Conservation (phyloP, 1,140 invertebrate genomes). For the Cryptotermes secundus region DNA sequence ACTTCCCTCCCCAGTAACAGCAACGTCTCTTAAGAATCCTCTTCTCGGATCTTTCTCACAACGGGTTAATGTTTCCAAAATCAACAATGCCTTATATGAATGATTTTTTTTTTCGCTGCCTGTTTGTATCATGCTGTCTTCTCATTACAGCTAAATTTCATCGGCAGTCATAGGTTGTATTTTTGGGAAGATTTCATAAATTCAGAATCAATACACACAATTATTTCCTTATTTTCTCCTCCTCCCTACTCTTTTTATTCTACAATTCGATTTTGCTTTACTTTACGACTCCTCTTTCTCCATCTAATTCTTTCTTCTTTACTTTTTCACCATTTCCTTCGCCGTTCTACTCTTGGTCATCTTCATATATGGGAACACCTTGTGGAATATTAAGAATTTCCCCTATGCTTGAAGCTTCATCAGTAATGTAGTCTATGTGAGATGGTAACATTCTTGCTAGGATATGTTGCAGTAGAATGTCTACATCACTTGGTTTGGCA, state of each 20-base stretch:
- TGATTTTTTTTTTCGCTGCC: too few relatives aligned
- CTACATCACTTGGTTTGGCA: background rate
- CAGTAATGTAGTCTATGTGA: background rate
- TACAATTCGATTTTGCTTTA: too few relatives aligned
- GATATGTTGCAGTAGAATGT: background rate
- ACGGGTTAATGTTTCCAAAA: too few relatives aligned
- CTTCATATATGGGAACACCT: background rate
- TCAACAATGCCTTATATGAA: too few relatives aligned
- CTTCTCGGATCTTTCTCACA: background rate
- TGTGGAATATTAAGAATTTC: background rate
- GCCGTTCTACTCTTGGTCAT: background rate
- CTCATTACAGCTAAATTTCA: too few relatives aligned
- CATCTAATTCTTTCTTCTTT: background rate
- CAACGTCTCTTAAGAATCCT: background rate
- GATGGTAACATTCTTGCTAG: background rate
- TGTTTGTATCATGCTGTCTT: too few relatives aligned
- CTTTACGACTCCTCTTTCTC: background rate
- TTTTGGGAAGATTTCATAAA: too few relatives aligned
- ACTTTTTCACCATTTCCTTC: background rate
- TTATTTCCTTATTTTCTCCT: too few relatives aligned
- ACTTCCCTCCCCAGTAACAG: background rate
- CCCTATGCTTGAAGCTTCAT: background rate
- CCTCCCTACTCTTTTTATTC: too few relatives aligned
- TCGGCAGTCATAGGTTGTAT: too few relatives aligned
- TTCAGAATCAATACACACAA: too few relatives aligned